Evolutionary conservation across 64 coral and sea anemone species (phyloP), one percentile per base, ranked within the genome.

Genomic region (Astreopora myriophthalma): DNA sequence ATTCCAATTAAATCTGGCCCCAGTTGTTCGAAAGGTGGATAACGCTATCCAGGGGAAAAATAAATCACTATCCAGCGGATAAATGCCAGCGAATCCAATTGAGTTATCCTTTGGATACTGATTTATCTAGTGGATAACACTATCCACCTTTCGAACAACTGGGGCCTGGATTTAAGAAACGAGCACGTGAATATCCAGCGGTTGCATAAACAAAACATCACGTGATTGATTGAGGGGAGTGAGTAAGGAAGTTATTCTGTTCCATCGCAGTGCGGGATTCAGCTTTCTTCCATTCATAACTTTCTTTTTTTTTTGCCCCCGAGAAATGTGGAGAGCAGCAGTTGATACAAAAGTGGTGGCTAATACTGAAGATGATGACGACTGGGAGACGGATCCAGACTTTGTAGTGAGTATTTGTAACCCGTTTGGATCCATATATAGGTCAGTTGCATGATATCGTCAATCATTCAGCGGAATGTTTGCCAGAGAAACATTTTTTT

Each of bases 361-460:
- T 29, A 69, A 49, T 65, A 49, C 8, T 65, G 94, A 28, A 44
- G 93, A 98, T 25, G 93, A 99, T 38, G 97, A 99, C 71, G 97
- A 99, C 34, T 99, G 97, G 97, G 97, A 99, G 24, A 99, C 97
- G 1, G 97, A 99, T 57, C 97, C 97, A 17, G 97, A 99, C 77
- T 99, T 99, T 80, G 97, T 99, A 46, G 97, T 99, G 39, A 95
- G 94, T 93, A 51, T 32, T 20, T 65, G 16, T 13, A 8, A 22
- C 33, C 68, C n/a, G 24, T 26, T 37, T 52, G 12, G 34, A 25
- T 63, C 61, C 22, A 8, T 12, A 48, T 49, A n/a, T n/a, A n/a
- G n/a, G n/a, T n/a, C n/a, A 64, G 34, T 27, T 75, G 48, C 49
- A 29, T 49, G 28, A 37, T 61, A 51, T 34, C 34, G 62, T n/a